phyloP scores from a whole-genome alignment of 2,113 vertebrate species.

The Theropithecus gelada region DNA sequence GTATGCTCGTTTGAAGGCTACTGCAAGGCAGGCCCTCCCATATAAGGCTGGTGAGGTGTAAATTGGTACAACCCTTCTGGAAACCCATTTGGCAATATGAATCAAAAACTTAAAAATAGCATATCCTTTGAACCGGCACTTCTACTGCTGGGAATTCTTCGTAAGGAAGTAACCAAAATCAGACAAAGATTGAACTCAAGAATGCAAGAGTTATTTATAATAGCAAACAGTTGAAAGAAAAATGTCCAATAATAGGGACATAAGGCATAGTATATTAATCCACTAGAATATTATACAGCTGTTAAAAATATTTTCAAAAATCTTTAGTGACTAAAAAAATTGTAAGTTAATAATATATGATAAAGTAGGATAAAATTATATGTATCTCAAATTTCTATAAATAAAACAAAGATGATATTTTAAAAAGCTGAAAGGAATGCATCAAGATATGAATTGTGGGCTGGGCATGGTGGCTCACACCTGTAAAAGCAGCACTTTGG shows the following conservation, averaged over 20 bases:
- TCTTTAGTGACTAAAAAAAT: background rate
- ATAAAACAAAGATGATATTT: background rate
- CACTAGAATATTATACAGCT: background rate
- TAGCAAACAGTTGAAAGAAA: background rate
- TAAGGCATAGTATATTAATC: background rate
- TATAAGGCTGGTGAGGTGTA: background rate
- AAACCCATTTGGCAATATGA: background rate
- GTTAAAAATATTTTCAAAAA: constrained; percentile 4
- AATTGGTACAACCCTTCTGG: background rate
- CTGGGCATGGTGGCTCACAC: background rate
- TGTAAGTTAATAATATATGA: background rate
- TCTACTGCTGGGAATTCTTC: background rate
- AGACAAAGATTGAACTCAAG: background rate
- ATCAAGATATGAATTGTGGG: background rate
- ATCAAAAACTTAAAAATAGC: background rate
- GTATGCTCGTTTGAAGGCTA: background rate
- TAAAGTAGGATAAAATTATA: background rate
- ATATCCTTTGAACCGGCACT: background rate
- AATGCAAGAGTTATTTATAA: background rate
- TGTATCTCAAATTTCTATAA: background rate
- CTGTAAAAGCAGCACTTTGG: no score
- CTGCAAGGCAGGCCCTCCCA: background rate
- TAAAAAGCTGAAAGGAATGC: background rate
- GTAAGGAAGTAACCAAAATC: background rate
- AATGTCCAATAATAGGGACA: background rate